phyloP scores from a whole-genome alignment of 2,797 vertebrate species.

The Pangasius larnaudii region DNA sequence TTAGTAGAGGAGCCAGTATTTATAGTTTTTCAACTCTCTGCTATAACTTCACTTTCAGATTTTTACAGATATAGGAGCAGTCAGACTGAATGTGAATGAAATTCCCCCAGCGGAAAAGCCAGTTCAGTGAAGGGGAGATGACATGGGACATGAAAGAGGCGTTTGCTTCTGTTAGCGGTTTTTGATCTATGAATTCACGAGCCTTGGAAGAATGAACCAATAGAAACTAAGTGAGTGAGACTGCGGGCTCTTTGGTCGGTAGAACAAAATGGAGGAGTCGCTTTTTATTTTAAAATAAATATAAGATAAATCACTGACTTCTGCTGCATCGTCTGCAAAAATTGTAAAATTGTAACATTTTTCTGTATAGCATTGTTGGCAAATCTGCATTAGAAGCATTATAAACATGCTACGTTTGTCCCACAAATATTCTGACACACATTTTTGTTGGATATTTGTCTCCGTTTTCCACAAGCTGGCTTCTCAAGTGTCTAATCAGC shows the following conservation, averaged over 20 bases:
- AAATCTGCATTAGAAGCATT: background rate
- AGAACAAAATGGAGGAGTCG: background rate
- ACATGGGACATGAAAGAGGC: background rate
- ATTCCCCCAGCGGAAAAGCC: background rate
- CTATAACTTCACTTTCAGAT: too few relatives aligned
- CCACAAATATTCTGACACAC: background rate
- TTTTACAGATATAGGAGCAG: background rate
- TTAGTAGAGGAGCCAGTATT: background rate
- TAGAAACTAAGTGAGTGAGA: background rate
- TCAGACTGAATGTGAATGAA: background rate
- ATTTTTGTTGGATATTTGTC: background rate
- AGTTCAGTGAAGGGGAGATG: background rate
- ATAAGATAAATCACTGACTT: too few relatives aligned
- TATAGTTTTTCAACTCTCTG: background rate
- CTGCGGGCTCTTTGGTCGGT: background rate
- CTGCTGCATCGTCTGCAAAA: too few relatives aligned
- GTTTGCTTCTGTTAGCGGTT: background rate
- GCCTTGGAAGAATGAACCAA: background rate
- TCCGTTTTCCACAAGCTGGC: background rate
- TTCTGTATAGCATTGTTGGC: background rate
- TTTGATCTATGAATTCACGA: background rate
- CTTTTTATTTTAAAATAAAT: background rate
- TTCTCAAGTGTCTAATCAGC: background rate
- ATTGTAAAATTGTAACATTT: too few relatives aligned
- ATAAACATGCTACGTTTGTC: background rate